These are phyloP conservation scores for Cliona cf. orientalis DNA, from an alignment of 37 sponge, comb jelly and placozoan species.

Conservation along the genomic window DNA sequence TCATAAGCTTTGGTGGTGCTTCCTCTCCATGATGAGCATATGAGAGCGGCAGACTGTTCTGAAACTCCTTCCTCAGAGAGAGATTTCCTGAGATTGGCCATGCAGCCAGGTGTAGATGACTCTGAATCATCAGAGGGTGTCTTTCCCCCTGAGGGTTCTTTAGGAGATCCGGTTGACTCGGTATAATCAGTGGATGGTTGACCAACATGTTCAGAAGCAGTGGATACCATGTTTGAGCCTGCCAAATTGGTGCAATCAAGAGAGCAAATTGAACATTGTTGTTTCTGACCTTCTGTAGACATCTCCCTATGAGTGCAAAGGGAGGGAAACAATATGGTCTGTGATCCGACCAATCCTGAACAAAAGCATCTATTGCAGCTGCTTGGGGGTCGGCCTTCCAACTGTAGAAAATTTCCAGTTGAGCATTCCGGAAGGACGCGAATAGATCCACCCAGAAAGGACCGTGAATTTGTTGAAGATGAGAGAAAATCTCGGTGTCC, in stretches of 20 bases:
- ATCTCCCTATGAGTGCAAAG: neutral
- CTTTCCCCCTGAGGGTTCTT: neutral
- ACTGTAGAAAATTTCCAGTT: conserved; percentile 10
- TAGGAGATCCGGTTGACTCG: neutral
- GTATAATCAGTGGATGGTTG: neutral
- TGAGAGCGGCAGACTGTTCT: neutral
- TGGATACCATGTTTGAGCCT: neutral
- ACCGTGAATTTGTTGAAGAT: neutral
- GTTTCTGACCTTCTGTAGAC: neutral
- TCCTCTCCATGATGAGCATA: neutral
- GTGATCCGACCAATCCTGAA: neutral
- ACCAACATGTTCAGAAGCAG: neutral
- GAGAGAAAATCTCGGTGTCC: neutral
- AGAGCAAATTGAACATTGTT: neutral
- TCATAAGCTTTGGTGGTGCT: neutral
- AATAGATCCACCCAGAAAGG: conserved; percentile 7
- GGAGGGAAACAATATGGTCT: conserved; percentile 2
- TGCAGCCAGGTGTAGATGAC: neutral
- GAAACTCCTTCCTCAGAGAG: neutral
- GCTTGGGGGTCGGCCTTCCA: conserved; percentile 3
- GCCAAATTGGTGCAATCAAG: neutral
- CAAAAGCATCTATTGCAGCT: conserved; percentile 12
- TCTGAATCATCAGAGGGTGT: neutral
- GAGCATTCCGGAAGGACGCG: conserved; percentile 1
- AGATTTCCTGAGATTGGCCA: neutral